Evolutionary conservation across 1,140 invertebrate genomes (phyloP).

Genomic region (Octopus sinensis): DNA sequence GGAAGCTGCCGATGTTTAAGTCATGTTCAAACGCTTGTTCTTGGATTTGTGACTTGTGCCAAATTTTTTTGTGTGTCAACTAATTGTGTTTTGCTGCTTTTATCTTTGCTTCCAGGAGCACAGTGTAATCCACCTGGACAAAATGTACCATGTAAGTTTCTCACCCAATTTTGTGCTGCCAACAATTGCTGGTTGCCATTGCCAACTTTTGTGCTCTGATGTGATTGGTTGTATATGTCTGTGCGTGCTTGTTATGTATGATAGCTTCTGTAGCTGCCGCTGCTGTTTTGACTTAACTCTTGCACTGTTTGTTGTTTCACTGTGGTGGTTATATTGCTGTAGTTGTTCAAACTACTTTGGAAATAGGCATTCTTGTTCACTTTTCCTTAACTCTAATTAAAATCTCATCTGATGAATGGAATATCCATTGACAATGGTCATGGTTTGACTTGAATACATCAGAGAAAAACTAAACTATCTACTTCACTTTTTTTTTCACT

Average conservation of each 20-base stretch:
- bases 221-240: neutral
- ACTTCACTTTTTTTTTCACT: no score
- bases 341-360: neutral
- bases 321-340: neutral
- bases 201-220: constrained; percentile 8
- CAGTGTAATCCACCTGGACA: constrained; percentile 40
- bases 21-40: neutral
- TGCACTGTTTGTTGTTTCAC: constrained; percentile 7
- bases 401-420: no score
- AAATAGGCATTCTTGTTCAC: neutral
- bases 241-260: neutral
- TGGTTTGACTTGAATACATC: no score
- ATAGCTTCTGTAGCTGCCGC: constrained; percentile 9
- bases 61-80: neutral
- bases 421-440: no score
- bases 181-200: constrained; percentile 13
- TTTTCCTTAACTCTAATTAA: neutral
- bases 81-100: constrained; percentile 29
- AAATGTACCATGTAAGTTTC: constrained; percentile 42
- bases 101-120: constrained; percentile 32
- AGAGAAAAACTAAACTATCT: no score
- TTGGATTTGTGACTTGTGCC: constrained; percentile 7
- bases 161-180: constrained; percentile 11
- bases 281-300: neutral
- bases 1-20: constrained; percentile 9